These are phyloP conservation scores for Mylabris phalerata DNA, from an alignment of 1,140 invertebrate species.

Conservation along the genomic window DNA sequence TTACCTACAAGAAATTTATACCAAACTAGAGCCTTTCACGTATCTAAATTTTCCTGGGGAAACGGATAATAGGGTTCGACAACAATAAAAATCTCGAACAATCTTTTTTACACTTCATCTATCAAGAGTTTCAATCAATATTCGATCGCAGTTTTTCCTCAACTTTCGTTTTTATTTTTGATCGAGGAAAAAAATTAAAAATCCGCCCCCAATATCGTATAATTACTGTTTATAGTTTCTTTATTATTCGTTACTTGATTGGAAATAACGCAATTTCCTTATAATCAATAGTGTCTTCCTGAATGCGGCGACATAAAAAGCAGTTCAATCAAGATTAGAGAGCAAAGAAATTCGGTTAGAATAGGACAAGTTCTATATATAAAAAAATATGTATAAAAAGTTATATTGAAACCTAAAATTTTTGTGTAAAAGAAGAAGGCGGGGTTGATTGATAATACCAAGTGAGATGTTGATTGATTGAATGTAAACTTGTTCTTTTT, in stretches of 20 bases:
- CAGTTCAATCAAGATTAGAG: conserved; percentile 20
- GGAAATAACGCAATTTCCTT: conserved; percentile 7
- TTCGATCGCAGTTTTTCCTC: too few relatives aligned
- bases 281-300: conserved; percentile 14
- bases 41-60: conserved; percentile 6
- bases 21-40: conserved; percentile 8
- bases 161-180: conserved; percentile 6
- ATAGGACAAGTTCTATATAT: conserved; percentile 10
- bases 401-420: conserved; percentile 5
- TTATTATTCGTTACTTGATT: too few relatives aligned
- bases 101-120: too few relatives aligned
- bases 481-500: conserved; percentile 13
- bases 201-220: too few relatives aligned
- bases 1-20: conserved; percentile 5
- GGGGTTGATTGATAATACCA: conserved; percentile 17
- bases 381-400: conserved; percentile 17
- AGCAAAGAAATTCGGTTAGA: conserved; percentile 17
- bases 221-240: too few relatives aligned
- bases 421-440: conserved; percentile 9
- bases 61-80: conserved; percentile 5
- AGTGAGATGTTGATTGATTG: conserved; percentile 18
- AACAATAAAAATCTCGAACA: conserved; percentile 1
- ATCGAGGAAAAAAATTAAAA: conserved; percentile 4
- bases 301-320: conserved; percentile 11
- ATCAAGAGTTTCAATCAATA: too few relatives aligned